Evolutionary conservation across 2,888 invertebrate species (phyloP).

Genomic region (Platycheirus rosarum): DNA sequence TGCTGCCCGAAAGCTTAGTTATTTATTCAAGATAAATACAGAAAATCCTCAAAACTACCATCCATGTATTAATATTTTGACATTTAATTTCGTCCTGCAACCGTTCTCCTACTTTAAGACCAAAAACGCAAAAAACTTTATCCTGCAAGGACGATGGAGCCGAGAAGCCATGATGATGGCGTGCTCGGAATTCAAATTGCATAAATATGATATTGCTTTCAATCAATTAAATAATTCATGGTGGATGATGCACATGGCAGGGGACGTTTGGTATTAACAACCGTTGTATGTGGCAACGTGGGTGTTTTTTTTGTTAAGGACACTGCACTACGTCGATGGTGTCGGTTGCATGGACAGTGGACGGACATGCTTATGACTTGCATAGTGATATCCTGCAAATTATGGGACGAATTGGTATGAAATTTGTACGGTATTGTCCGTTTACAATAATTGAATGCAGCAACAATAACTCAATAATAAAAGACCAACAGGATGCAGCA

Average conservation of each 20-base stretch:
- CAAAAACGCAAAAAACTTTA: neutral
- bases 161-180: slow-evolving; percentile 23
- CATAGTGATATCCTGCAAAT: slow-evolving; percentile 4
- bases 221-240: slow-evolving; percentile 40
- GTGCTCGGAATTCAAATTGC: slow-evolving; percentile 32
- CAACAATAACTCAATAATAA: slow-evolving; percentile 38
- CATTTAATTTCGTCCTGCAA: neutral
- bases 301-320: slow-evolving; percentile 19
- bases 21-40: neutral
- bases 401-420: slow-evolving; percentile 7
- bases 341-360: neutral
- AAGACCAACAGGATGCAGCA: neutral
- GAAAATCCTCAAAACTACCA: neutral
- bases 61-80: neutral
- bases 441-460: slow-evolving; percentile 32
- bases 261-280: slow-evolving; percentile 33
- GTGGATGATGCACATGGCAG: slow-evolving; percentile 31
- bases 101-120: neutral
- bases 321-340: neutral
- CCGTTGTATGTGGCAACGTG: slow-evolving; percentile 10
- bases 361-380: slow-evolving; percentile 7
- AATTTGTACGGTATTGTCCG: slow-evolving; percentile 32
- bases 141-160: neutral
- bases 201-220: slow-evolving; percentile 42
- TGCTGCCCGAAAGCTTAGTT: neutral